Base-by-base conservation (phyloP, 2,888 invertebrate species). In the Blera fallax region DNA sequence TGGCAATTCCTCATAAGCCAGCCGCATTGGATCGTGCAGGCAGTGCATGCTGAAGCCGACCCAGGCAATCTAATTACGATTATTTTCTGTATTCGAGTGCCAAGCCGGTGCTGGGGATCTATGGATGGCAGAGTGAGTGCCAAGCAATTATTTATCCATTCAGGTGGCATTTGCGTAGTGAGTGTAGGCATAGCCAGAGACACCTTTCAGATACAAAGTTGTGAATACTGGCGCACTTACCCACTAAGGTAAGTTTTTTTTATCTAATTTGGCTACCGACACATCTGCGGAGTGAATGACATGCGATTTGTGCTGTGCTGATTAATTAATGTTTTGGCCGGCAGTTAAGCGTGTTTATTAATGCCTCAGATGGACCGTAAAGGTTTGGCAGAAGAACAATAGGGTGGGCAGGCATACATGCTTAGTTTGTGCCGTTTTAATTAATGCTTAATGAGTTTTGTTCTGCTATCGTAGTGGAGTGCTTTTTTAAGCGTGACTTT, bases 321-420 rank as follows among this genome's bases (percentile, higher is more conserved):
- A 79, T 72, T 79, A 58, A 79, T 79, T 50, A 54, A 64, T 72
- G 37, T 56, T 56, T 64, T 64, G 70, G 18, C 64, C 70, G n/a
- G n/a, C n/a, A n/a, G n/a, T n/a, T n/a, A n/a, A n/a, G n/a, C n/a
- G n/a, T n/a, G n/a, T n/a, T n/a, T n/a, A n/a, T n/a, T n/a, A 18
- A 14, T 64, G 64, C 14, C 14, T 40, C 14, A 40, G 14, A 14
- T 14, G 14, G 14, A 14, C 40, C 6, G 1, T 6, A 40, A 11
- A n/a, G 40, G 29, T 10, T 34, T 65, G 65, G 64, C 45, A 64
- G 18, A 16, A 29, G 48, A 48, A 32, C 64, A 48, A 64, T 48
- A 10, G 18, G 62, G 8, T 45, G 4, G 24, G 24, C 24, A 24
- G n/a, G n/a, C n/a, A n/a, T n/a, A n/a, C n/a, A 14, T 0, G 14